Conservation (phyloP, 2,113 vertebrate genomes). For the Aplodontia rufa region DNA sequence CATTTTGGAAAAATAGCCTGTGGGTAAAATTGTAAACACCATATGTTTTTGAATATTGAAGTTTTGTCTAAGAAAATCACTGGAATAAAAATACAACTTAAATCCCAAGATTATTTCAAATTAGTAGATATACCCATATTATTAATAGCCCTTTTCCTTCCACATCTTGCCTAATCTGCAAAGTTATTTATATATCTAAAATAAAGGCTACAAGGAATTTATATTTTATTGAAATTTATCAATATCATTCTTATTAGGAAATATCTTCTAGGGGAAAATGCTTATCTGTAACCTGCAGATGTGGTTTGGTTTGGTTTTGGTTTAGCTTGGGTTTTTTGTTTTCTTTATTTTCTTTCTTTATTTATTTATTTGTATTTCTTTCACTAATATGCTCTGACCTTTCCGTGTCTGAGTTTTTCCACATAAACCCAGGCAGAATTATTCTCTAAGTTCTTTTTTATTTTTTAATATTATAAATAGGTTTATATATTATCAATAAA, state of each 20-base stretch:
- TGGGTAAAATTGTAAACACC: constrained; percentile 72
- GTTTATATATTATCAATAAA: neutral
- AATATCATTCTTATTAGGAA: neutral
- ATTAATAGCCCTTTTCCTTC: constrained; percentile 32
- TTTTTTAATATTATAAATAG: neutral
- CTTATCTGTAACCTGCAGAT: neutral
- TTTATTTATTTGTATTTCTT: neutral
- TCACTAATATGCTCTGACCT: constrained; percentile 4
- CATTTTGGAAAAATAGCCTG: constrained; percentile 72
- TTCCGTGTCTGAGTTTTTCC: constrained; percentile 6
- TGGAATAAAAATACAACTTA: constrained; percentile 17
- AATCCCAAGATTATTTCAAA: constrained; percentile 58
- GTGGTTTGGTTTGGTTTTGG: neutral
- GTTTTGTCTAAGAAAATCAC: constrained; percentile 56
- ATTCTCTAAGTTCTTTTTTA: neutral
- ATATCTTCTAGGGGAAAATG: neutral
- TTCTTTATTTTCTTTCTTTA: too few species aligned
- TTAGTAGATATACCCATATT: constrained; percentile 14
- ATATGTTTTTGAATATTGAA: constrained; percentile 72
- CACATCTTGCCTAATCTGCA: constrained; percentile 42
- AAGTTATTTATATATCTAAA: constrained; percentile 46
- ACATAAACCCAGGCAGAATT: neutral
- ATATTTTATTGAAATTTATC: neutral
- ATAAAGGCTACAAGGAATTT: neutral
- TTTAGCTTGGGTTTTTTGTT: too few species aligned